Evolutionary conservation across 1,140 invertebrate species (phyloP).

Genomic region (Vanessa tameamea): DNA sequence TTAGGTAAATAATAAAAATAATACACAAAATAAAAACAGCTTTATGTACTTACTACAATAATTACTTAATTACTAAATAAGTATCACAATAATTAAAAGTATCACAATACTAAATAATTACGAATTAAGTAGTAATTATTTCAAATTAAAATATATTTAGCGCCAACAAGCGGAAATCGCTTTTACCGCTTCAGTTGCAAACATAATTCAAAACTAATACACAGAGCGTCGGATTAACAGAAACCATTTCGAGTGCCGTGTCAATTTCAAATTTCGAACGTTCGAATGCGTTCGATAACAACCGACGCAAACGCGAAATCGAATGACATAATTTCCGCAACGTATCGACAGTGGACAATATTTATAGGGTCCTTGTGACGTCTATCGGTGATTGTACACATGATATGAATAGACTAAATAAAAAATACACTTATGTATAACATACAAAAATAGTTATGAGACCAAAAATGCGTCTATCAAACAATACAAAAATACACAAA

Average conservation of each 20-base stretch:
- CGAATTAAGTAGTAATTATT: too few species aligned
- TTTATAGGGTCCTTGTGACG: slow-evolving; percentile 43
- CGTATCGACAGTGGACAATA: slow-evolving; percentile 45
- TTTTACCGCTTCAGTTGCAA: not conserved
- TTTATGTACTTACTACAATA: too few species aligned
- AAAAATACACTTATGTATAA: not conserved
- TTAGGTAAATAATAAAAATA: too few species aligned
- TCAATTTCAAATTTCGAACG: slow-evolving; percentile 40
- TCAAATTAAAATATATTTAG: too few species aligned
- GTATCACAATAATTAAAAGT: too few species aligned
- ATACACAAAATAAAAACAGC: too few species aligned
- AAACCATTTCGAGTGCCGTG: slow-evolving; percentile 31
- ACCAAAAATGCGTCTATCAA: too few species aligned
- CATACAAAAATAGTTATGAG: too few species aligned
- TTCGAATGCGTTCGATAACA: slow-evolving; percentile 29
- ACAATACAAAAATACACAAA: too few species aligned
- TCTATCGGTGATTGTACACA: slow-evolving; percentile 33
- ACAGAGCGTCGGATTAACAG: slow-evolving; percentile 1
- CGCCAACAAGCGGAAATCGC: too few species aligned
- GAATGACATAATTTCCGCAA: slow-evolving; percentile 44
- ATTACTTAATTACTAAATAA: too few species aligned
- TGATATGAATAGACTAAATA: slow-evolving; percentile 1
- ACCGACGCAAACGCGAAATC: slow-evolving; percentile 22
- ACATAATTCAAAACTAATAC: slow-evolving; percentile 12
- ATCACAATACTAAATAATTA: not conserved